phyloP scores from a whole-genome alignment of 2,888 invertebrate genomes.

The Lordiphosa andalusiaca region DNA sequence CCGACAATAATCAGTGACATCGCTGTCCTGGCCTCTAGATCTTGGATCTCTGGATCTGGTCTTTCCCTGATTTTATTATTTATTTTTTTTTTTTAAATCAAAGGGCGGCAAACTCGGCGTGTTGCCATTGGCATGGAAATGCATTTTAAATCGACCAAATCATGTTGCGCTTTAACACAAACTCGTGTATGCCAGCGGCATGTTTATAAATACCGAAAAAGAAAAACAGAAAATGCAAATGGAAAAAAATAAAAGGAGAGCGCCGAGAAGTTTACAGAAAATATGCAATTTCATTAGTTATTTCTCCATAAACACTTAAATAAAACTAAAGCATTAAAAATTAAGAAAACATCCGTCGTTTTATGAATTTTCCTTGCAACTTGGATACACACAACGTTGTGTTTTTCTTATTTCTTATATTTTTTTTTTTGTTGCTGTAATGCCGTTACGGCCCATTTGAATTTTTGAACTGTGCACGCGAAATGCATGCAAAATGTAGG shows the following conservation, averaged over 20 bases:
- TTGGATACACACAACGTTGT: slow-evolving; percentile 29
- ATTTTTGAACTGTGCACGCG: slow-evolving; percentile 68
- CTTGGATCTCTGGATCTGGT: slow-evolving; percentile 24
- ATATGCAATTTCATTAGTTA: slow-evolving; percentile 72
- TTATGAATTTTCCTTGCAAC: slow-evolving; percentile 61
- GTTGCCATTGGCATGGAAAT: slow-evolving; percentile 77
- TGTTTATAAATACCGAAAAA: slow-evolving; percentile 61
- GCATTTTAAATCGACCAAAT: slow-evolving; percentile 78
- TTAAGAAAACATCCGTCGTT: slow-evolving; percentile 48
- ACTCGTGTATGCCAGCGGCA: slow-evolving; percentile 25
- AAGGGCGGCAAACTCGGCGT: slow-evolving; percentile 72
- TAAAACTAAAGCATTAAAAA: slow-evolving; percentile 68
- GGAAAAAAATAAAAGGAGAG: slow-evolving; percentile 24
- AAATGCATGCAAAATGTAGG: slow-evolving; percentile 67
- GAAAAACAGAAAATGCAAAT: slow-evolving; percentile 12
- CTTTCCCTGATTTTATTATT: slow-evolving; percentile 23
- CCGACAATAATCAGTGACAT: slow-evolving; percentile 26
- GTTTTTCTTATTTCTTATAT: slow-evolving; percentile 8
- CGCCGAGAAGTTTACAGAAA: slow-evolving; percentile 27
- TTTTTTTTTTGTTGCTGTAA: slow-evolving; percentile 59
- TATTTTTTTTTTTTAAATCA: slow-evolving; percentile 59
- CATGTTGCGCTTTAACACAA: slow-evolving; percentile 74
- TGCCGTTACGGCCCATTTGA: slow-evolving; percentile 76
- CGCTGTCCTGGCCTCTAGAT: slow-evolving; percentile 6
- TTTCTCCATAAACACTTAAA: slow-evolving; percentile 73